Evolutionary conservation across 2,888 invertebrate species (phyloP).

Genomic region (Meiosimyza decipiens): DNA sequence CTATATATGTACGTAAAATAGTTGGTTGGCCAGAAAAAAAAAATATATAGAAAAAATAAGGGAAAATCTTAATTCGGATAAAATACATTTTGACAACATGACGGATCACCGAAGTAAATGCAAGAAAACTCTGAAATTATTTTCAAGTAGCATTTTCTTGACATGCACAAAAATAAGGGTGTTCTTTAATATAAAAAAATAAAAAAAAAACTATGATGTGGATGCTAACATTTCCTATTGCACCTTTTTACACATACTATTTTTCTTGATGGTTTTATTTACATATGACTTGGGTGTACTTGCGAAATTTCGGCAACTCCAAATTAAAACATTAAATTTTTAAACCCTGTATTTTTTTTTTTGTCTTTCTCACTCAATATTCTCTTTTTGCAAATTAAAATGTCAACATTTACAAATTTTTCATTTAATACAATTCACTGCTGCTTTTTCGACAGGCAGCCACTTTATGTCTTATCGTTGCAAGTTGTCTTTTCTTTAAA

Average conservation of each 20-base stretch:
- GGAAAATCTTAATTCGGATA: constrained; percentile 55
- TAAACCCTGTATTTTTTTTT: too few relatives aligned
- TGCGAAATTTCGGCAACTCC: too few relatives aligned
- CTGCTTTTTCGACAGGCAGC: constrained; percentile 40
- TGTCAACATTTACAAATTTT: constrained; percentile 62
- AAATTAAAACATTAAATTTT: too few relatives aligned
- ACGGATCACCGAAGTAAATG: constrained; percentile 67
- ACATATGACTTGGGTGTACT: too few relatives aligned
- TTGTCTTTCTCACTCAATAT: too few relatives aligned
- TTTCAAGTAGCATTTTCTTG: constrained; percentile 16
- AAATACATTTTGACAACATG: constrained; percentile 68
- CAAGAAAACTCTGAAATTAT: constrained; percentile 41
- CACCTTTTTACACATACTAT: too few relatives aligned
- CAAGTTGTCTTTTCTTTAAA: constrained; percentile 37
- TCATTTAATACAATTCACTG: constrained; percentile 10
- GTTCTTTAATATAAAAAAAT: background rate
- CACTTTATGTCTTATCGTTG: constrained; percentile 49
- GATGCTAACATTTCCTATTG: too few relatives aligned
- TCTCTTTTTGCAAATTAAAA: constrained; percentile 60
- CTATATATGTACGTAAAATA: too few relatives aligned
- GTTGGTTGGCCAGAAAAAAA: too few relatives aligned
- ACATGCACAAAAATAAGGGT: constrained; percentile 12
- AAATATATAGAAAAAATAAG: too few relatives aligned
- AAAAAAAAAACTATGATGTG: too few relatives aligned
- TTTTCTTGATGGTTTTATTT: too few relatives aligned